Evolutionary conservation across 2,888 invertebrate genomes (phyloP), one percentile per base, ranked within the genome.

Genomic region (Strigamia crassipes): DNA sequence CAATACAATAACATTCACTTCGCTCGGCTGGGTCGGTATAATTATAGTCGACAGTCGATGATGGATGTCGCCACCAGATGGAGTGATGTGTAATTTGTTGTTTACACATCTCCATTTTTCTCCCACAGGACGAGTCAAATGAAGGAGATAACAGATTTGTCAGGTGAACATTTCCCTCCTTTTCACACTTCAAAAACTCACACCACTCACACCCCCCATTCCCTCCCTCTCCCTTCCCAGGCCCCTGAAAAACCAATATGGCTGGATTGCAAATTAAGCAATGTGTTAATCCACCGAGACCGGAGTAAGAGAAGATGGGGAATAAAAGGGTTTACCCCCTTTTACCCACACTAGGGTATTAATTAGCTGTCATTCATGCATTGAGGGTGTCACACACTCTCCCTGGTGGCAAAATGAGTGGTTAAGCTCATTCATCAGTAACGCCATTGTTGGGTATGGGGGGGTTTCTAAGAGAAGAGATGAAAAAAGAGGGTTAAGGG

Each of bases 321-420:
- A 61, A 61, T 21, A 23, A 23, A 61, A 61, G 61, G 61, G n/a
- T 4, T 61, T 61, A 61, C 61, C 61, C 61, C 61, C 18, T 61
- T 61, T 61, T 23, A 23, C 61, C 10, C 61, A 23, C 10, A 21
- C 23, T 61, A n/a, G 18, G 61, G 61, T 61, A 21, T 61, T 61
- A 61, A 61, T 61, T 61, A 61, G 61, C 61, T 61, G 61, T 61
- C 61, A 61, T 61, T 61, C 61, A 61, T 61, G 61, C 61, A 61
- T 61, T 61, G 21, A 61, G 23, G 61, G 61, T 61, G 61, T 61
- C 61, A 61, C 51, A 34, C 34, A 34, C 34, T 34, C 34, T 18
- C 21, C 18, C 61, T 61, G 61, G 61, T 61, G 61, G 61, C 23
- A 61, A 18, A 61, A 61, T 5, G 18, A 61, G 61, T 61, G 18